Base-by-base conservation (phyloP, 2,888 invertebrate species). In the Epirrhoe tristata region DNA sequence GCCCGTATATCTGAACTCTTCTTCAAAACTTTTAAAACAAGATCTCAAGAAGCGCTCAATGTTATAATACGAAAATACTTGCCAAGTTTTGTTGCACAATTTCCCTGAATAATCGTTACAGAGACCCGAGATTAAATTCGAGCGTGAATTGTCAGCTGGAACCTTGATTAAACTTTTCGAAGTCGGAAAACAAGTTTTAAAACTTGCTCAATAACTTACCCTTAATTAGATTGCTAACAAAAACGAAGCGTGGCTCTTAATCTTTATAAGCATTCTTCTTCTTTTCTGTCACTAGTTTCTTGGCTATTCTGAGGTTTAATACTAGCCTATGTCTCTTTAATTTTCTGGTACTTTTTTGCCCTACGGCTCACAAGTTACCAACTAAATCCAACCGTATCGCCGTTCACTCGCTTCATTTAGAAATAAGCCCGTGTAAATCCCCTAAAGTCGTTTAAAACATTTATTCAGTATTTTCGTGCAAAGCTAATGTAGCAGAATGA, bases 101-200 rank as follows among this genome's bases (percentile, higher is more conserved):
- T 66, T 69, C 54, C 62, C 58, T 57, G 56, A 63, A 66, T 63
- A 65, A 69, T 65, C 59, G 59, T 63, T 59, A 63, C 69, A 66
- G 48, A 59, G 46, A 55, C 58, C 24, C 63, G 63, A 70, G 63
- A 66, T 66, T 70, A 66, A 66, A 64, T 64, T 66, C 61, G 36
- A 56, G 66, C 69, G 66, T 64, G 63, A 69, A 70, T 61, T 70
- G 63, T 70, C 66, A 70, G 61, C 63, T 64, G 69, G 61, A 66
- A 61, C 63, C 66, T 70, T 70, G 69, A 70, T 70, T 70, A 70
- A 70, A 70, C 69, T 70, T 69, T 70, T 61, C 60, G 36, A 61
- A 69, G 63, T 66, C 36, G 61, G 57, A 60, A 66, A 70, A 70
- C 63, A 70, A 66, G 63, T 70, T 70, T 64, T 17, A 54, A 54